Evolutionary conservation across 92 coral and sea anemone species (phyloP), one percentile per base, ranked within the genome.

Genomic region (Parazoanthus atlanticus): DNA sequence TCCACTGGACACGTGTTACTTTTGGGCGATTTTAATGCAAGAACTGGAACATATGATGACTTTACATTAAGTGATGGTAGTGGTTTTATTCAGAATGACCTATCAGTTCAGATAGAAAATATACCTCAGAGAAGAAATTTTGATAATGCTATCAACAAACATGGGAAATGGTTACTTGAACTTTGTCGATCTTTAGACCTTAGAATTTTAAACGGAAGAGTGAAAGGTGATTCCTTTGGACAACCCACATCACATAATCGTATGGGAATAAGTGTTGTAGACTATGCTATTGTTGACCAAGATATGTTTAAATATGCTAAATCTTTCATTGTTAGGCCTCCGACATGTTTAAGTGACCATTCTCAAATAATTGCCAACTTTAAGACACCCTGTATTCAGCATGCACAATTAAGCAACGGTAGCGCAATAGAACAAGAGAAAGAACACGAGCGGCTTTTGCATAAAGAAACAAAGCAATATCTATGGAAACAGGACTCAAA

Each of bases 31-130:
- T 70, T 70, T 70, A 70, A 70, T 70, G 75, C 75, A 28, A 70
- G 75, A 70, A 70, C 75, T 70, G 74, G 74, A 70, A 70, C 74
- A 28, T 70, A 70, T 70, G 74, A 70, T 70, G 74, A 70, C 74
- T 70, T 70, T 70, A 70, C 74, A 28, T 70, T 70, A 70, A 70
- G 74, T 70, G 75, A 70, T 70, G 75, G 75, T 1, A 70, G 75
- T 15, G 36, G 33, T 70, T 70, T 70, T 70, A 70, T 70, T 70
- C 32, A 70, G 31, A 70, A 70, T n/a, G 75, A 70, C 11, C 12
- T 70, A 70, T 70, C 75, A 70, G 75, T 28, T 28, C 33, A 70
- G 75, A 70, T 6, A 6, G 16, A 70, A 70, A n/a, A 70, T 70
- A 70, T 28, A 36, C 38, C 38, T 36, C 38, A 36, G 4, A 36